Evolutionary conservation across 2,113 vertebrate genomes (phyloP), one percentile per base, ranked within the genome.

Genomic region (Psittacara wagleri): DNA sequence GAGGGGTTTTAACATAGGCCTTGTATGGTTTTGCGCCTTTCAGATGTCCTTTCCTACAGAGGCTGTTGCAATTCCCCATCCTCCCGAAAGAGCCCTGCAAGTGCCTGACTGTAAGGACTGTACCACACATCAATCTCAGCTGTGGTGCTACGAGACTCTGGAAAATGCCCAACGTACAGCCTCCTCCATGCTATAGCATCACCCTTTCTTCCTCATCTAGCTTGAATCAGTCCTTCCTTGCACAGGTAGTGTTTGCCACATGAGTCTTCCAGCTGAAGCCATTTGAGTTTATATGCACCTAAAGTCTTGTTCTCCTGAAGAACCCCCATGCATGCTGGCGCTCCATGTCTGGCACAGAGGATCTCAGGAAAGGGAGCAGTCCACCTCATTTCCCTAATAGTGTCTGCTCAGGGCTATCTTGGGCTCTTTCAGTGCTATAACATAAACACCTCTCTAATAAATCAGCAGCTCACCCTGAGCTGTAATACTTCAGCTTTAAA

Each of bases 401-500:
- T 1, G 0, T 74, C 83, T 75, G 35, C 70, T 84, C 41, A 76
- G 66, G 18, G 25, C 41, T 87, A 31, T 25, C 57, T 29, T 39
- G 70, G 66, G 29, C 52, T 81, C 31, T 73, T 72, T 62, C 4
- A 11, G 24, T 37, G 51, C 39, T 76, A 0, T 24, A 91, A 79
- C 49, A 62, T 48, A 73, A 95, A 81, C n/a, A 59, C 6, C 13
- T 73, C 55, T 17, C 51, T 81, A 31, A 64, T 22, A 86, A 83
- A 68, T 59, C 88, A 88, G 80, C 88, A 68, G 62, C 44, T 86
- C 49, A 37, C 28, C 22, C 77, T 66, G 80, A 84, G 83, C 81
- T 92, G 57, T 89, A 92, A 91, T 81, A 43, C 70, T 57, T 93
- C 80, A 62, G 77, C 69, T 92, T 78, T 93, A 91, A 75, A 66